Percentiles rank a stretch among this genome's conserved stretches.
Conservation (phyloP, 1,140 invertebrate genomes). For the Drosophila hydei region DNA sequence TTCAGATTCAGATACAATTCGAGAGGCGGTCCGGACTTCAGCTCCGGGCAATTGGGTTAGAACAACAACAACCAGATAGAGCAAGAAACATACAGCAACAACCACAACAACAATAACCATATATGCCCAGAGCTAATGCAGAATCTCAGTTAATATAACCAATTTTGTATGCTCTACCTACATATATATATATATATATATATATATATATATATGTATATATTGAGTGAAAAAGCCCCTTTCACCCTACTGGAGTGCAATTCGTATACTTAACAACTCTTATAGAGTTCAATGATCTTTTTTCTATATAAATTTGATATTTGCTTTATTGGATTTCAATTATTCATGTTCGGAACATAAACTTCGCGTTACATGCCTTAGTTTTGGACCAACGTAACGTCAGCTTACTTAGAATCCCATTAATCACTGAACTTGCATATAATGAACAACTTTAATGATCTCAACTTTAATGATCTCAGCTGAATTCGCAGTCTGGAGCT, state of each 20-base stretch:
- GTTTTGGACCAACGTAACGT: slow-evolving; percentile 11
- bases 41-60: slow-evolving; percentile 40
- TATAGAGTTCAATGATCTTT: slow-evolving; percentile 33
- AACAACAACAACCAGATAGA: slow-evolving; percentile 26
- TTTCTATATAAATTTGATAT: slow-evolving; percentile 30
- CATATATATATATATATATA: neutral
- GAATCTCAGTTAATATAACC: slow-evolving; percentile 7
- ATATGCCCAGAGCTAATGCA: neutral
- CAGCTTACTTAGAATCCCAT: neutral
- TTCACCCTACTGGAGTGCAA: neutral
- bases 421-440: neutral
- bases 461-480: too few species aligned
- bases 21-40: slow-evolving; percentile 22
- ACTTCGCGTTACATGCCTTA: slow-evolving; percentile 29
- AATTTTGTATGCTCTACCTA: slow-evolving; percentile 24
- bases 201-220: neutral
- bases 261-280: neutral
- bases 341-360: slow-evolving; percentile 25
- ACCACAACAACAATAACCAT: slow-evolving; percentile 9
- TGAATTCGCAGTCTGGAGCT: too few species aligned
- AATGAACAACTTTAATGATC: too few species aligned
- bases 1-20: slow-evolving; percentile 29
- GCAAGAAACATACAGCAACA: neutral
- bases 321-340: slow-evolving; percentile 32
- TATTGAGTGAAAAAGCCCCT: neutral